Base-by-base conservation (phyloP, 2,797 vertebrate species). In the Pipistrellus kuhlii region DNA sequence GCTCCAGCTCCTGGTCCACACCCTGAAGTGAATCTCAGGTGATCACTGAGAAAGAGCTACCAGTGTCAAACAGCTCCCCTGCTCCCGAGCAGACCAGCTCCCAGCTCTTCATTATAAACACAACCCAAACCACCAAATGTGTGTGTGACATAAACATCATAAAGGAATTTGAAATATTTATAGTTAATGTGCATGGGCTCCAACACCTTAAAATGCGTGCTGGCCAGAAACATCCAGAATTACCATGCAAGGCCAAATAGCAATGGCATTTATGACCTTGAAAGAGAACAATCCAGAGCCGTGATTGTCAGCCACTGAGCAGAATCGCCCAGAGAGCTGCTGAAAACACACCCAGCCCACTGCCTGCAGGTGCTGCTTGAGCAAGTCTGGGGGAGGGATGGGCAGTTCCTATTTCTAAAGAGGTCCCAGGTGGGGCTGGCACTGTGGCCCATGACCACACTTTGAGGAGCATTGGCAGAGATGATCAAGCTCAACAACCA, bases 131-230 rank as follows among this genome's bases (percentile, higher is more conserved):
- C 35, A 72, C 9, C 14, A 25, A 41, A 38, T 0, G 17, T 41
- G 25, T 71, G 59, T 77, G 27, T 57, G 55, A 30, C 21, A 14
- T 46, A 71, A 59, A 44, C 11, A 41, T 14, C 0, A 11, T 32
- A 66, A 91, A 51, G 9, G 38, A 2, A 90, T 76, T 32, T 88
- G 64, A 23, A 85, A 51, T 32, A 85, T n/a, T 57, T 90, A 41
- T 18, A n/a, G 27, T 5, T 32, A 15, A 73, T 8, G 10, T 35
- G 1, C 27, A 6, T 25, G 8, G 30, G 21, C 17, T 51, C 8
- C 20, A 30, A 44, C 3, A 66, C 27, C 20, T 62, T 13, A 71
- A 76, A 89, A 92, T 15, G 38, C 2, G 9, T 38, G 14, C 23
- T 68, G 32, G 30, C n/a, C 21, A 62, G 46, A 59, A 69, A 71